phyloP scores from a whole-genome alignment of 2,113 vertebrate species.

The Triplophysa siluroides region DNA sequence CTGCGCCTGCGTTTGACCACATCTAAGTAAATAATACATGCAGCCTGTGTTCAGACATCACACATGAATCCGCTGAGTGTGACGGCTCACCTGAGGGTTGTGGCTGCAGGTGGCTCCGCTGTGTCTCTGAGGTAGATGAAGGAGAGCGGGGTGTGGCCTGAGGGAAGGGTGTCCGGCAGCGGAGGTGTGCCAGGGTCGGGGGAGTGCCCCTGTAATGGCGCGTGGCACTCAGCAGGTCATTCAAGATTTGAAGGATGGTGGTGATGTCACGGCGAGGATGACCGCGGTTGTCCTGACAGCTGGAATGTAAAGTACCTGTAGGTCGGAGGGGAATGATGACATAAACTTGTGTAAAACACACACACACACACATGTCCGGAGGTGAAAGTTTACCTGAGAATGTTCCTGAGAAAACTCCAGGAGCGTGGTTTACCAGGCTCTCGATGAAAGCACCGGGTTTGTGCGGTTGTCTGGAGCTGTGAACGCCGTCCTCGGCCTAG shows the following conservation, averaged over 20 bases:
- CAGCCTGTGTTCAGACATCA: neutral
- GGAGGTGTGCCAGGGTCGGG: constrained; percentile 76
- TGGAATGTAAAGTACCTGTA: constrained; percentile 86
- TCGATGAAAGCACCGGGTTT: constrained; percentile 91
- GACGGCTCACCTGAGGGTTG: neutral
- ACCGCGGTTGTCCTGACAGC: constrained; percentile 82
- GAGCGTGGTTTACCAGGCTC: constrained; percentile 91
- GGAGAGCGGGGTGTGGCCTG: constrained; percentile 30
- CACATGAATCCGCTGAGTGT: neutral
- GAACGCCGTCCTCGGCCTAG: constrained; percentile 73
- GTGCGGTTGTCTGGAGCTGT: constrained; percentile 66
- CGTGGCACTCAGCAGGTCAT: constrained; percentile 88
- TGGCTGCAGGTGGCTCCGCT: constrained; percentile 52
- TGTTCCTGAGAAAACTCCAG: constrained; percentile 91
- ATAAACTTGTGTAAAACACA: neutral
- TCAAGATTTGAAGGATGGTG: constrained; percentile 94
- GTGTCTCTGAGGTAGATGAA: constrained; percentile 63
- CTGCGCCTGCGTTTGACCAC: neutral
- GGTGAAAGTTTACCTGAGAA: constrained; percentile 79
- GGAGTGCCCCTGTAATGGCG: constrained; percentile 86
- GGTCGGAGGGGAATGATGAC: neutral
- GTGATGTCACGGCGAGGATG: constrained; percentile 82
- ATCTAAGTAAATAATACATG: constrained; percentile 27
- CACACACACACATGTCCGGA: neutral
- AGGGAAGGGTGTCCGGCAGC: constrained; percentile 73